Evolutionary conservation across 2,888 invertebrate species (phyloP), one percentile per base, ranked within the genome.

Genomic region (Drosophila peninsularis): DNA sequence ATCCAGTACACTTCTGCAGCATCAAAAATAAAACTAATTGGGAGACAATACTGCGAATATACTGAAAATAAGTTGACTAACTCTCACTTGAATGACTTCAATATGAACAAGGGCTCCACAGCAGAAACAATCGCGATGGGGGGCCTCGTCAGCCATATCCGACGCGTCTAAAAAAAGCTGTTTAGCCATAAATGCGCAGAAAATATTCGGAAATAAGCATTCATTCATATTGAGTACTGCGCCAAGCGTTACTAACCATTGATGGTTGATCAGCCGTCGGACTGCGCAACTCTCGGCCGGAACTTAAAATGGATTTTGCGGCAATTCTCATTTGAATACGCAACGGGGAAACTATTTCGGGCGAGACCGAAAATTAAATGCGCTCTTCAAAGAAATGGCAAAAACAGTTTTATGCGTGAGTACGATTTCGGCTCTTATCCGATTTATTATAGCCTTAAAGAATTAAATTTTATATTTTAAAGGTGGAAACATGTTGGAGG

Each of bases 141-240:
- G 57, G 45, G 68, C 71, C 77, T 53, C 50, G 55, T 44, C 57
- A 42, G 30, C 62, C 70, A 73, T 80, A 80, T 84, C 85, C 88
- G 82, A 39, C 65, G 44, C 44, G 47, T 42, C 6, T 42, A 24
- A 62, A 52, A 58, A 54, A 44, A 67, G 50, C 62, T 82, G 80
- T 74, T 75, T 82, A 78, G 70, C 77, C 71, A 80, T 82, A 76
- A 82, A 80, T 82, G 78, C 64, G 74, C 56, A 64, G 70, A 71
- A 80, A 78, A 83, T 83, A 73, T 82, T 73, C 82, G 89, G 84
- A 83, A 84, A 83, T 88, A 75, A 78, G 75, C 72, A 63, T 63
- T 85, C 73, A 70, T 79, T 80, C 73, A 77, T 45, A 71, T 64
- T 53, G 55, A 62, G 44, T 37, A 37, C 27, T 10, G 65, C 44